These are phyloP conservation scores for Drosophila pandora DNA, from an alignment of 1,140 invertebrate species.

Conservation along the genomic window DNA sequence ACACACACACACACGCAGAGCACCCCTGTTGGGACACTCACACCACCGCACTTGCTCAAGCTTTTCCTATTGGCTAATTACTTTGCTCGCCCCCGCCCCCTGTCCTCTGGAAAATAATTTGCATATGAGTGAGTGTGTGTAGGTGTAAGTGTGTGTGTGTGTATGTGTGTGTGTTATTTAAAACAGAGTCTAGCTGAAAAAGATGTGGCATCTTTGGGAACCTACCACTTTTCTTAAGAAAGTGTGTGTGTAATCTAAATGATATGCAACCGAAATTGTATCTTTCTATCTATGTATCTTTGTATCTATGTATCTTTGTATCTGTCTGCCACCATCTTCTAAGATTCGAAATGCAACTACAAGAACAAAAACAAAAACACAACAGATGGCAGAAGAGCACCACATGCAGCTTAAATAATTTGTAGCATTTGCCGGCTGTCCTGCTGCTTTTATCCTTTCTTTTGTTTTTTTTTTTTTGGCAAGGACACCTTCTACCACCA, in stretches of 20 bases:
- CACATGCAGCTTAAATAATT: constrained; percentile 75
- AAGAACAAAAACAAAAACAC: too few relatives aligned
- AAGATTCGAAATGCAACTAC: constrained; percentile 48
- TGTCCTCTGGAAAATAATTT: constrained; percentile 57
- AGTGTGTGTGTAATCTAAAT: constrained; percentile 49
- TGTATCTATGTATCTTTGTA: background rate
- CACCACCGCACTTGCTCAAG: constrained; percentile 59
- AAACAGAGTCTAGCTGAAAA: constrained; percentile 62
- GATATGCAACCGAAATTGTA: constrained; percentile 34
- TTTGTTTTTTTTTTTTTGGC: background rate
- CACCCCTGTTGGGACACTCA: constrained; percentile 46
- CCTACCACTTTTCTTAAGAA: constrained; percentile 1
- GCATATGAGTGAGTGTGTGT: constrained; percentile 43
- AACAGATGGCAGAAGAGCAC: background rate
- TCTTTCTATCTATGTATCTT: background rate
- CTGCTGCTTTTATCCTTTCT: background rate
- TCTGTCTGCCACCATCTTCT: constrained; percentile 15
- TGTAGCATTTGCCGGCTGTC: constrained; percentile 62
- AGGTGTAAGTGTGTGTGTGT: constrained; percentile 30
- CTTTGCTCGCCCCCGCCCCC: constrained; percentile 33
- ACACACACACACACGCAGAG: constrained; percentile 14
- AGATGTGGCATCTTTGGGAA: constrained; percentile 59
- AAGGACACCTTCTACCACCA: too few relatives aligned
- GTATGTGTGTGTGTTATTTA: constrained; percentile 48
- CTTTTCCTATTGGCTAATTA: constrained; percentile 81